Evolutionary conservation across 2,888 invertebrate genomes (phyloP), one percentile per base, ranked within the genome.

Genomic region (Archips crataeganus): DNA sequence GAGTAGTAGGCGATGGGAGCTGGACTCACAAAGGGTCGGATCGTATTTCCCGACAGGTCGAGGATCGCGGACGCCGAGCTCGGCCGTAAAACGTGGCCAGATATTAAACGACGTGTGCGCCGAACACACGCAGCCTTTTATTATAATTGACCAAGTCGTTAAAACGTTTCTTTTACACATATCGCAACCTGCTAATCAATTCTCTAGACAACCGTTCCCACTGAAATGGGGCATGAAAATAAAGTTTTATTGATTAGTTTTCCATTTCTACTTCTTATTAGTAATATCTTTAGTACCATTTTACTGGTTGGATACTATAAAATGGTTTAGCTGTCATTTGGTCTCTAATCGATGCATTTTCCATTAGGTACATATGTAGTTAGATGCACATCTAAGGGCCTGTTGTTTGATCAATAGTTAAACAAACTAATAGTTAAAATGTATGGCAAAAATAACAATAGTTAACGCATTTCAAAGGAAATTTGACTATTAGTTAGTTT

Each of bases 81-180:
- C 89, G 76, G 81, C 87, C 89, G 84, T 90, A 90, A 90, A 90
- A 86, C 86, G 86, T 85, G 85, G 85, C 81, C 84, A 85, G 87
- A 89, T 88, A 87, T 87, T 86, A 83, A 84, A 87, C 79, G 81
- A 78, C 78, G 72, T 42, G 15, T 62, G 65, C 65, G n/a, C 51
- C 64, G 60, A 39, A 65, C 74, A 42, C 60, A 70, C 62, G 10
- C 54, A 23, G 63, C 57, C 57, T 67, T 73, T 73, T 73, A 68
- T 68, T 71, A 65, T 67, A 61, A 72, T 67, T 68, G 62, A 68
- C 62, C 67, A 10, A 59, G 62, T 68, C 68, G 72, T 73, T 47
- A 72, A 62, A 60, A 36, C 15, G 13, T 23, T 23, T 63, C 45
- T 45, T n/a, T 45, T 47, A 11, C 57, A 57, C 32, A 57, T 32